Conservation (phyloP, 2,888 invertebrate genomes). For the Caenorhabditis imperialis region DNA sequence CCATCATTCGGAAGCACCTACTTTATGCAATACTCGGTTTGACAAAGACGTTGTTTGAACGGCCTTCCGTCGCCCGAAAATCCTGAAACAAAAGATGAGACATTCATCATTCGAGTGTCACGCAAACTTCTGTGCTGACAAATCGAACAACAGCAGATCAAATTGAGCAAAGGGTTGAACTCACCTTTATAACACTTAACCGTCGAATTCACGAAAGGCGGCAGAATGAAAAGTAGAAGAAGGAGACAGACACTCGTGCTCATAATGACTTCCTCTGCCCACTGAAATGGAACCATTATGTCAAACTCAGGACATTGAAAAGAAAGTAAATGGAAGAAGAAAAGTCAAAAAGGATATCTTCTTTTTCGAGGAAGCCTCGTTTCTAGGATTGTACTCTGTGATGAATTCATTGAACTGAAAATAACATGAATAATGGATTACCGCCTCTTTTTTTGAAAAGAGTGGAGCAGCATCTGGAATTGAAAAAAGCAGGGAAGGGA, state of each 20-base stretch:
- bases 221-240: slow-evolving; percentile 6
- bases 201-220: slow-evolving; percentile 11
- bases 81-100: slow-evolving; percentile 21
- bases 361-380: neutral
- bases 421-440: slow-evolving; percentile 48
- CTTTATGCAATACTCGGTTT: slow-evolving; percentile 56
- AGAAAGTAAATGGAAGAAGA: slow-evolving; percentile 5
- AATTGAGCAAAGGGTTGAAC: neutral
- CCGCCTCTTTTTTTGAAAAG: neutral
- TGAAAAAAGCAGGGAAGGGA: slow-evolving; percentile 1
- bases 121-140: slow-evolving; percentile 20
- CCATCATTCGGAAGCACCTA: slow-evolving; percentile 2
- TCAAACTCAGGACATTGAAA: neutral
- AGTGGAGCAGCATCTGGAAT: too few relatives aligned
- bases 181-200: slow-evolving; percentile 52
- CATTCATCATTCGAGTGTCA: slow-evolving; percentile 11
- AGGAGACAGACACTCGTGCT: neutral
- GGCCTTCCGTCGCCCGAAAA: slow-evolving; percentile 51
- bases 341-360: slow-evolving; percentile 10
- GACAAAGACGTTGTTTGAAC: slow-evolving; percentile 53
- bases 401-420: slow-evolving; percentile 52
- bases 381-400: slow-evolving; percentile 35
- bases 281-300: too few relatives aligned
- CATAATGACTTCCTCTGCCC: too few relatives aligned
- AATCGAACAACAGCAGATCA: too few relatives aligned